Evolutionary conservation across 2,797 vertebrate species (phyloP).

Genomic region (Melanotaenia maccullochi): DNA sequence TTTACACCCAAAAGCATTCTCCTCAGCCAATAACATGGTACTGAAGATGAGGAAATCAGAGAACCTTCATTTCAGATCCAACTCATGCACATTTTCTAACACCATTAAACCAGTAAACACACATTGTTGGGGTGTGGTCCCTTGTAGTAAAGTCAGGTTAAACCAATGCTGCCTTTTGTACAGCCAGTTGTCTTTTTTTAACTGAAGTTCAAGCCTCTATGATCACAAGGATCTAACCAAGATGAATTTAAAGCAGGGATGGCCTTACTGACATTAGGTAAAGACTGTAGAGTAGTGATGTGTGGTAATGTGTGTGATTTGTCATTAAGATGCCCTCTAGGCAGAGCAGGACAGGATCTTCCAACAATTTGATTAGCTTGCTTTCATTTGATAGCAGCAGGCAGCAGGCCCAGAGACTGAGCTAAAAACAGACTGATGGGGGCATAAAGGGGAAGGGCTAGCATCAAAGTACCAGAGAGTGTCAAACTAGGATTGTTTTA

Average conservation of each 20-base stretch:
- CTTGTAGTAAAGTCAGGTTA: no score
- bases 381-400: slow-evolving; percentile 70
- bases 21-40: no score
- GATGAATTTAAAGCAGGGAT: background rate
- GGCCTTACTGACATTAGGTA: slow-evolving; percentile 5
- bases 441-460: slow-evolving; percentile 39
- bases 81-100: no score
- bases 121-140: no score
- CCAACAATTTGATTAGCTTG: slow-evolving; percentile 70
- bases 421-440: slow-evolving; percentile 63
- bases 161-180: background rate
- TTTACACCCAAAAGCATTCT: background rate
- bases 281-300: slow-evolving; percentile 18
- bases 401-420: slow-evolving; percentile 53
- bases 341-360: slow-evolving; percentile 57
- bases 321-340: slow-evolving; percentile 56
- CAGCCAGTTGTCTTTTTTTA: background rate
- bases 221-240: background rate
- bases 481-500: background rate
- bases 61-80: no score
- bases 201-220: background rate
- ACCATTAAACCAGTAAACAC: background rate
- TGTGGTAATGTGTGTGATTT: slow-evolving; percentile 42
- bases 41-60: no score
- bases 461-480: slow-evolving; percentile 18